A percentile compares a stretch with the other conserved stretches of the same genome.
Evolutionary conservation across 92 coral and sea anemone species (phyloP).

Genomic region (Phenganax subtilis): DNA sequence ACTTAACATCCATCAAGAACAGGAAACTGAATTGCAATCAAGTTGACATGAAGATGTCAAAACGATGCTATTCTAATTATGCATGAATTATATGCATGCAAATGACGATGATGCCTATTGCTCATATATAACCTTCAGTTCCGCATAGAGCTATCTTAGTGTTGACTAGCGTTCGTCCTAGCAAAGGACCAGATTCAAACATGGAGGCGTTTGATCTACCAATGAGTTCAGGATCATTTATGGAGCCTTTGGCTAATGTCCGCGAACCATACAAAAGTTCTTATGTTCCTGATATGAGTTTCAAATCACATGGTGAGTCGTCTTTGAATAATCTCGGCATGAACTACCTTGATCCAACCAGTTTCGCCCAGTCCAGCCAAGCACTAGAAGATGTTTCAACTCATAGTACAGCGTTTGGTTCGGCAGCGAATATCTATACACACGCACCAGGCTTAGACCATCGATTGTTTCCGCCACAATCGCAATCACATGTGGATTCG

Average conservation of each 20-base stretch:
- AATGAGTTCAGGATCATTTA: conserved; percentile 5
- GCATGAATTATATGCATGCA: conserved; percentile 26
- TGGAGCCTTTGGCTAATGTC: conserved; percentile 29
- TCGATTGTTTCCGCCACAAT: conserved; percentile 26
- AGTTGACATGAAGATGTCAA: conserved; percentile 31
- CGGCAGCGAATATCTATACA: conserved; percentile 30
- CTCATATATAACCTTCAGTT: conserved; percentile 6
- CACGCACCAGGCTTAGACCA: conserved; percentile 30
- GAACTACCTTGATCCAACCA: conserved; percentile 20
- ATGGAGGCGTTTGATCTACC: conserved; percentile 41
- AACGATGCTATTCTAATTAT: conserved; percentile 34
- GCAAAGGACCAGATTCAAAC: background rate
- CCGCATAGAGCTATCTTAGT: background rate
- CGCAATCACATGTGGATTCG: background rate
- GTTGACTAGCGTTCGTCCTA: background rate
- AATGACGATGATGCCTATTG: conserved; percentile 13
- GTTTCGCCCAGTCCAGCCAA: conserved; percentile 16
- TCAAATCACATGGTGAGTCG: conserved; percentile 25
- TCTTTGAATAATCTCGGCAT: conserved; percentile 19
- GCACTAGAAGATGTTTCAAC: conserved; percentile 27
- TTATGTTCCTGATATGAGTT: conserved; percentile 31
- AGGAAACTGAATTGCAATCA: conserved; percentile 40
- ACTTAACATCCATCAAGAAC: conserved; percentile 17
- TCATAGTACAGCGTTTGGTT: background rate
- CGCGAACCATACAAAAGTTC: conserved; percentile 34